Percentiles rank a stretch among this genome's conserved stretches.
Evolutionary conservation across 2,113 vertebrate genomes (phyloP).

Genomic region (Pseudonaja textilis): DNA sequence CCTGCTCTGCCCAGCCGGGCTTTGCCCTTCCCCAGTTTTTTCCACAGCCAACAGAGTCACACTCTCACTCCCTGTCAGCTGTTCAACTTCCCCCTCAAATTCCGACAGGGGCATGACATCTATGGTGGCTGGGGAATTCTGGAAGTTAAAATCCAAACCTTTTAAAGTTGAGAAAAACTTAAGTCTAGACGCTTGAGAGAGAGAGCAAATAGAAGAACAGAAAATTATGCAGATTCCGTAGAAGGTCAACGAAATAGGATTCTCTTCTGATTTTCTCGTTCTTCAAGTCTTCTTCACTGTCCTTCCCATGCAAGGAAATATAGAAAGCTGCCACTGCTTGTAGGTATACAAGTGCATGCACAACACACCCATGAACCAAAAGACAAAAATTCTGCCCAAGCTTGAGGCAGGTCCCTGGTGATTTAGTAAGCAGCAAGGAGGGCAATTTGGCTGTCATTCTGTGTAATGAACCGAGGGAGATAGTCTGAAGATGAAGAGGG

Average conservation of each 20-base stretch:
- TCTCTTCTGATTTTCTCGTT: not conserved
- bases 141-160: not conserved
- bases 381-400: not conserved
- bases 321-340: not conserved
- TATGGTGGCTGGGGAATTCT: not conserved
- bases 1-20: too few species aligned
- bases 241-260: not conserved
- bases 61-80: too few species aligned
- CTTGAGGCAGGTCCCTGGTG: slow-evolving; percentile 8
- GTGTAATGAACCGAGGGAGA: slow-evolving; percentile 15
- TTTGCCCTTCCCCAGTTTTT: too few species aligned
- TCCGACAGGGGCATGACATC: too few species aligned
- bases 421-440: slow-evolving; percentile 1
- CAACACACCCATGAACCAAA: not conserved
- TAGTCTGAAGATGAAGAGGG: slow-evolving; percentile 16
- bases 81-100: too few species aligned
- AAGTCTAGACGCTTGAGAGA: not conserved
- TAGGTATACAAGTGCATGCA: not conserved
- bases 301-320: not conserved
- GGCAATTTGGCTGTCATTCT: slow-evolving; percentile 29
- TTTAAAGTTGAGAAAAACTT: too few species aligned
- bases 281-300: not conserved
- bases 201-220: not conserved
- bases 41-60: too few species aligned
- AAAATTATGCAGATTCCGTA: not conserved